A percentile compares a stretch with the other conserved stretches of the same genome.
Evolutionary conservation across 1,140 invertebrate genomes (phyloP).

Genomic region (Drosophila sp.): DNA sequence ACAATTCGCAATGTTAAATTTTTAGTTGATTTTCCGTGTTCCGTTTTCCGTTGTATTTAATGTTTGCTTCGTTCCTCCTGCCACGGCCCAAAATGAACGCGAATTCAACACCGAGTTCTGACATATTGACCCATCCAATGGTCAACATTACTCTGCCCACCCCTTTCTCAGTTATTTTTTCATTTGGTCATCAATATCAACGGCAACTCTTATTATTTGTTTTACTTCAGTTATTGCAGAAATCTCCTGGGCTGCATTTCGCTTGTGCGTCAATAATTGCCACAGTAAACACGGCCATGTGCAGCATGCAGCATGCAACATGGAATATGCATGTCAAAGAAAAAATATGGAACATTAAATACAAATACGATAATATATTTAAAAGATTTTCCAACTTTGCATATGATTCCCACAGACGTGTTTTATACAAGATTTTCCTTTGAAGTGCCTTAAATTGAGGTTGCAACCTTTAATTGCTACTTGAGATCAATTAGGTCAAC

Average conservation of each 20-base stretch:
- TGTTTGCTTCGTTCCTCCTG: conserved; percentile 40
- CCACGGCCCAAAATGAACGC: too few relatives aligned
- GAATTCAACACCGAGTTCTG: conserved; percentile 62
- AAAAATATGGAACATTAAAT: conserved; percentile 39
- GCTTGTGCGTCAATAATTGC: conserved; percentile 77
- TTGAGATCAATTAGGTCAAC: background rate
- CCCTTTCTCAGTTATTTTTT: conserved; percentile 1
- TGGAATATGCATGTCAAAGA: conserved; percentile 33
- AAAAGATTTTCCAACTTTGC: conserved; percentile 6
- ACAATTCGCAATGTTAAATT: conserved; percentile 66
- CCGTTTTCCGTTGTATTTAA: conserved; percentile 27
- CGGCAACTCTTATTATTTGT: conserved; percentile 20
- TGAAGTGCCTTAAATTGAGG: background rate
- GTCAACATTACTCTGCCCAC: conserved; percentile 1
- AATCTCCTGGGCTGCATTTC: conserved; percentile 65
- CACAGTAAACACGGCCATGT: conserved; percentile 49
- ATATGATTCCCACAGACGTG: background rate
- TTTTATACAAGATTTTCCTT: background rate
- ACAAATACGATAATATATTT: conserved; percentile 51
- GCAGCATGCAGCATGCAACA: conserved; percentile 8
- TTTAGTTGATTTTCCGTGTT: conserved; percentile 41
- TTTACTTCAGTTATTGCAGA: conserved; percentile 24
- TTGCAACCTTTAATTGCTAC: background rate
- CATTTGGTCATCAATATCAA: conserved; percentile 26
- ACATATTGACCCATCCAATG: conserved; percentile 71